Percentiles rank a stretch among this genome's conserved stretches.
Evolutionary conservation across 2,113 vertebrate species (phyloP).

Genomic region (Callorhinus ursinus): DNA sequence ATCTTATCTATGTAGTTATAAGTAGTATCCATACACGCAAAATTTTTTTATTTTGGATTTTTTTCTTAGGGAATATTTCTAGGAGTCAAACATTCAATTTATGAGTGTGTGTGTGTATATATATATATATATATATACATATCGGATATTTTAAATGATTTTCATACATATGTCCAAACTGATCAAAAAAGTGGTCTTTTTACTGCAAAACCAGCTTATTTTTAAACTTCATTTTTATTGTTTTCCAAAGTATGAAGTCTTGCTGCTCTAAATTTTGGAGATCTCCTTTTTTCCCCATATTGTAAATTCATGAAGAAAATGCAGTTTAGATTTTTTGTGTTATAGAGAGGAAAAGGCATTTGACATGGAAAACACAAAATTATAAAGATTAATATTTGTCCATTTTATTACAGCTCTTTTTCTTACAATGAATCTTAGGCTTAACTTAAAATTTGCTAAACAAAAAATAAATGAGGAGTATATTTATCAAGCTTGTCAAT

Average conservation of each 20-base stretch:
- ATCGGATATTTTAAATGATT: background rate
- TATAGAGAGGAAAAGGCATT: background rate
- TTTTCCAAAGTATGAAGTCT: conserved; percentile 5
- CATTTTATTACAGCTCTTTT: conserved; percentile 1
- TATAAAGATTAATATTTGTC: background rate
- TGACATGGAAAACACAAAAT: conserved; percentile 1
- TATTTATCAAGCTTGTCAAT: background rate
- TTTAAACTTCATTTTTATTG: conserved; percentile 10
- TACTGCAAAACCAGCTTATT: background rate
- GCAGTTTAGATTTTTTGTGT: background rate
- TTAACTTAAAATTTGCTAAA: conserved; percentile 46
- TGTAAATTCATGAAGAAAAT: conserved; percentile 25
- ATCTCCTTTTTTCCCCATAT: background rate
- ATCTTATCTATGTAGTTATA: background rate
- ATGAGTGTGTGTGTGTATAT: background rate
- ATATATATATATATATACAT: background rate
- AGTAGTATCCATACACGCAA: background rate
- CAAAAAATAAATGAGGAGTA: conserved; percentile 4
- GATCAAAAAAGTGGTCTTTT: background rate
- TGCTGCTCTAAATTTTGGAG: background rate
- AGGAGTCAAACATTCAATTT: background rate
- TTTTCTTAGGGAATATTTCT: background rate
- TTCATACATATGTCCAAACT: background rate
- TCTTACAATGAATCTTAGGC: background rate
- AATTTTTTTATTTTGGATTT: background rate